Evolutionary conservation across 2,888 invertebrate genomes (phyloP).

Genomic region (Himalopsyche tibetana): DNA sequence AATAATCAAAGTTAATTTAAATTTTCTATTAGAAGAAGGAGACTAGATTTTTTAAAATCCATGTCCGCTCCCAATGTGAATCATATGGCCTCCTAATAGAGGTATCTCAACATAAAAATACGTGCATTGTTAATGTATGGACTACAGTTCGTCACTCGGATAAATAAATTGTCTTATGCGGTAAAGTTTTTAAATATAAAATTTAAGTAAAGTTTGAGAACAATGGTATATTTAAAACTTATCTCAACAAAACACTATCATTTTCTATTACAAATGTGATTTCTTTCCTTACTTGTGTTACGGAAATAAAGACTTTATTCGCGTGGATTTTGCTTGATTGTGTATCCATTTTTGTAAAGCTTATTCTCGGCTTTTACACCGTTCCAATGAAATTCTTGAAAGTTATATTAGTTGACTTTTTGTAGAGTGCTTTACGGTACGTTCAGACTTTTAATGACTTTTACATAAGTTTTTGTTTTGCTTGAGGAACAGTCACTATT

Average conservation of each 20-base stretch:
- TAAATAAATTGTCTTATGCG: too few relatives aligned
- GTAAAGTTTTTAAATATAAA: neutral
- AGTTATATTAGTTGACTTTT: constrained; percentile 40
- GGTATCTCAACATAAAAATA: too few relatives aligned
- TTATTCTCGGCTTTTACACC: neutral
- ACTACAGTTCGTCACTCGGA: too few relatives aligned
- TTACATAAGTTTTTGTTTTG: constrained; percentile 45
- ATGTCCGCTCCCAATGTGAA: too few relatives aligned
- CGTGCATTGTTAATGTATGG: too few relatives aligned
- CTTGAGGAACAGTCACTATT: neutral
- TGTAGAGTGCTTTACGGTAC: constrained; percentile 22
- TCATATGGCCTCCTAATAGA: too few relatives aligned
- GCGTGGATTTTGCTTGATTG: neutral
- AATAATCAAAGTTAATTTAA: too few relatives aligned
- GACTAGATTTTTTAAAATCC: too few relatives aligned
- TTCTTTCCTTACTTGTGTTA: neutral
- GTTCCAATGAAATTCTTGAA: neutral
- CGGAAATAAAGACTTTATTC: neutral
- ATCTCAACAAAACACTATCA: constrained; percentile 34
- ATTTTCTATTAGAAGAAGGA: too few relatives aligned
- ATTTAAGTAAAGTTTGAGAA: neutral
- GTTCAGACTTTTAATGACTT: constrained; percentile 49
- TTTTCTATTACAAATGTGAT: constrained; percentile 16
- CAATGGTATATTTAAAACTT: constrained; percentile 38
- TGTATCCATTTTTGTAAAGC: constrained; percentile 3